Percentiles rank a stretch among this genome's conserved stretches.
Evolutionary conservation across 1,140 invertebrate species (phyloP).

Genomic region (Drosophila grimshawi): DNA sequence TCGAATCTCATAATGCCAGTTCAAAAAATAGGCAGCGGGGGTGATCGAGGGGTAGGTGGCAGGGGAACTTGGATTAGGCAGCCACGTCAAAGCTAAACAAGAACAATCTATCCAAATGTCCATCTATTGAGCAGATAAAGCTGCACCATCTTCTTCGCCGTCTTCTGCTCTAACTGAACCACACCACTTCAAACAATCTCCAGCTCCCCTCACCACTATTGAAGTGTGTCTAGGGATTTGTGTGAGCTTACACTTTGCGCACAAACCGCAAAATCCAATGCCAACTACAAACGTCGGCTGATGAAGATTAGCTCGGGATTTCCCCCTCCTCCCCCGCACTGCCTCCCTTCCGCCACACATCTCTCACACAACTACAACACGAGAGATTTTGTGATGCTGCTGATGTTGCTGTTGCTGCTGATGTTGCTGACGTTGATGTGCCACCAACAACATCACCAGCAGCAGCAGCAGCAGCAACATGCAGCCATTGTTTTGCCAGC

Average conservation of each 20-base stretch:
- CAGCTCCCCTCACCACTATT: slow-evolving; percentile 13
- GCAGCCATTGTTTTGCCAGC: slow-evolving; percentile 65
- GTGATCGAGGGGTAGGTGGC: not conserved
- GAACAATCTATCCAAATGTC: slow-evolving; percentile 84
- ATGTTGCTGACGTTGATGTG: not conserved
- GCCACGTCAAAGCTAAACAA: slow-evolving; percentile 79
- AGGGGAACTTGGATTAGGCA: not conserved
- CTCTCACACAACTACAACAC: slow-evolving; percentile 18
- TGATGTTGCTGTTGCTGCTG: slow-evolving; percentile 64
- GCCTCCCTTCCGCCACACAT: slow-evolving; percentile 4
- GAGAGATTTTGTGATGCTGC: slow-evolving; percentile 31
- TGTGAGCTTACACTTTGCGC: slow-evolving; percentile 80
- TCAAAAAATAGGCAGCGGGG: not conserved
- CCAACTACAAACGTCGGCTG: slow-evolving; percentile 80
- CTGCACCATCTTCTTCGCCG: slow-evolving; percentile 56
- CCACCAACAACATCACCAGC: slow-evolving; percentile 57
- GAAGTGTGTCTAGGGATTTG: slow-evolving; percentile 67
- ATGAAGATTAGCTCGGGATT: slow-evolving; percentile 70
- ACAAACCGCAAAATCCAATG: slow-evolving; percentile 26
- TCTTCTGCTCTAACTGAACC: not conserved
- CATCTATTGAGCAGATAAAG: slow-evolving; percentile 83
- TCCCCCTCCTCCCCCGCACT: not conserved
- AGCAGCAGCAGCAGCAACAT: slow-evolving; percentile 45
- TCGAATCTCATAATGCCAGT: slow-evolving; percentile 74
- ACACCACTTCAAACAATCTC: slow-evolving; percentile 10